phyloP scores from a whole-genome alignment of 2,888 invertebrate genomes.

The Scaptomyza cyrtandrae region DNA sequence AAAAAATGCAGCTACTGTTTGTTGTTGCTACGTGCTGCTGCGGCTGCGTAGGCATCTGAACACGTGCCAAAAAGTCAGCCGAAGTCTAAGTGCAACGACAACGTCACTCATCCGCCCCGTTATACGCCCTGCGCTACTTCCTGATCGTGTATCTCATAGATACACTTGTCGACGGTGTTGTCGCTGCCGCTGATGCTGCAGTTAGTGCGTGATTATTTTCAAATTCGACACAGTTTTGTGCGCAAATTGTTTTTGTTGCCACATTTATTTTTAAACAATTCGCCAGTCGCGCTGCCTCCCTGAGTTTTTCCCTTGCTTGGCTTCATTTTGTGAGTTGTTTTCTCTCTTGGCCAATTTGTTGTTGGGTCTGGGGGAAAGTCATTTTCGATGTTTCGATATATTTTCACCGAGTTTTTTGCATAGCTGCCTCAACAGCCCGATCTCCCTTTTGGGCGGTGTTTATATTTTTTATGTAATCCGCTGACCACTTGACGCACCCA shows the following conservation, averaged over 20 bases:
- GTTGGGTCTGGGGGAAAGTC: constrained; percentile 60
- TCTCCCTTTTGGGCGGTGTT: constrained; percentile 44
- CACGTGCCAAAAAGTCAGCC: constrained; percentile 71
- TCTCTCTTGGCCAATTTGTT: constrained; percentile 38
- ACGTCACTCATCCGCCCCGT: constrained; percentile 68
- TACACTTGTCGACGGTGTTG: constrained; percentile 34
- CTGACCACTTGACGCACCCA: constrained; percentile 52
- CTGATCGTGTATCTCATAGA: constrained; percentile 49
- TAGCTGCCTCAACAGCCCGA: constrained; percentile 46
- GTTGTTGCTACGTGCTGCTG: constrained; percentile 11
- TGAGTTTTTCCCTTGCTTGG: constrained; percentile 55
- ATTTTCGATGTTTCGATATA: constrained; percentile 74
- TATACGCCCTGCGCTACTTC: constrained; percentile 50
- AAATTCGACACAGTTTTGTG: constrained; percentile 80
- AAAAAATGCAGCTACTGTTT: constrained; percentile 57
- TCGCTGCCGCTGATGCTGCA: constrained; percentile 43
- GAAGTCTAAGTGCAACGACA: constrained; percentile 67
- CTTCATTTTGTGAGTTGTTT: constrained; percentile 39
- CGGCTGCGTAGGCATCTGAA: constrained; percentile 65
- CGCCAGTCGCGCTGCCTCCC: constrained; percentile 42
- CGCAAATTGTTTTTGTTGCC: constrained; percentile 73
- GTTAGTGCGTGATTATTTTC: constrained; percentile 80
- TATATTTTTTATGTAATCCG: constrained; percentile 58
- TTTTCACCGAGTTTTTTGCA: constrained; percentile 72
- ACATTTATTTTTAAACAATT: constrained; percentile 72